Percentiles rank a stretch among this genome's conserved stretches.
phyloP scores from a whole-genome alignment of 2,113 vertebrate genomes.

The Elgaria multicarinata region DNA sequence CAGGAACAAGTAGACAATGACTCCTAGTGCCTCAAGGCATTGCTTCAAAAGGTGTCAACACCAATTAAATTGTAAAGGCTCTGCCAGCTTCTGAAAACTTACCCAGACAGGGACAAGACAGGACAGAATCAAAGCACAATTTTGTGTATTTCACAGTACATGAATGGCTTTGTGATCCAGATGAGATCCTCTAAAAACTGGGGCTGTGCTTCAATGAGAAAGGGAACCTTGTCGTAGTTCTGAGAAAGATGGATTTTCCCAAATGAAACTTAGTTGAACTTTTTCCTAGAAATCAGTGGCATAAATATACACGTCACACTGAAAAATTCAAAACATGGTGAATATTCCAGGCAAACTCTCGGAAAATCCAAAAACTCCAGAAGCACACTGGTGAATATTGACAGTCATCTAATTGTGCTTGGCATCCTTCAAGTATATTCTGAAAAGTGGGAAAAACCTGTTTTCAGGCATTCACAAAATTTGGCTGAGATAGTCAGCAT shows the following conservation, averaged over 20 bases:
- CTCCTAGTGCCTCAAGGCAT: conserved; percentile 77
- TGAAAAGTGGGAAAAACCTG: background rate
- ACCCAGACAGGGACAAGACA: conserved; percentile 77
- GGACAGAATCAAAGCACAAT: conserved; percentile 75
- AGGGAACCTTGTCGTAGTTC: conserved; percentile 1
- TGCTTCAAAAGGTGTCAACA: conserved; percentile 84
- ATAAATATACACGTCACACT: background rate
- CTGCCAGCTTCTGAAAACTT: conserved; percentile 81
- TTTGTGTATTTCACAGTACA: conserved; percentile 63
- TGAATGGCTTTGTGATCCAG: conserved; percentile 61
- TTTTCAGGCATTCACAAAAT: background rate
- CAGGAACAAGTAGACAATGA: conserved; percentile 79
- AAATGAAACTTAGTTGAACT: conserved; percentile 6
- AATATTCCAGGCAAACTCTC: background rate
- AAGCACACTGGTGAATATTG: background rate
- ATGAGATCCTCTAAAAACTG: conserved; percentile 56
- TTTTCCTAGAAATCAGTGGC: background rate
- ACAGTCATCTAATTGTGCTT: background rate
- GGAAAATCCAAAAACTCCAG: background rate
- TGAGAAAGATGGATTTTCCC: background rate
- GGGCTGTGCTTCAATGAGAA: conserved; percentile 43
- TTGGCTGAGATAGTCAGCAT: background rate
- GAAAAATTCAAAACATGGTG: background rate
- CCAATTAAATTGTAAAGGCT: conserved; percentile 84
- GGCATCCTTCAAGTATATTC: background rate